Evolutionary conservation across 1,140 invertebrate species (phyloP), one percentile per base, ranked within the genome.

Genomic region (Lepidurus arcticus): DNA sequence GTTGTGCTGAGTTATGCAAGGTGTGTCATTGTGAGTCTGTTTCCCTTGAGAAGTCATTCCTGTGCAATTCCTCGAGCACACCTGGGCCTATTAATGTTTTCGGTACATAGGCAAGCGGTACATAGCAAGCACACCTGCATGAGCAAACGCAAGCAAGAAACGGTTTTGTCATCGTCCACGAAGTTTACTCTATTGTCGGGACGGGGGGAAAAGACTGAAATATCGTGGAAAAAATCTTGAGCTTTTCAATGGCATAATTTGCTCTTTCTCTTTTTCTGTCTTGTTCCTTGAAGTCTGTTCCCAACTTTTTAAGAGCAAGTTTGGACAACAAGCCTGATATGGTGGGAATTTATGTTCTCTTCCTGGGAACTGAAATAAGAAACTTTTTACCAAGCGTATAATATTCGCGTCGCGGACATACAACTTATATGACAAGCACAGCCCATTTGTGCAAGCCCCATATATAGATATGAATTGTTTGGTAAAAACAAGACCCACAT

Each of bases 1-100:
- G 34, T 34, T 34, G 34, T 34, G 34, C 34, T 34, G 34, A 34
- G 34, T 34, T 34, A 4, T 34, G 34, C 34, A 34, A 34, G 34
- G 16, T 7, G 13, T 7, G 53, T 65, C 21, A 16, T 65, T 21
- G 53, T 16, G 34, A 0, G 34, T 34, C 34, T 34, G 34, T 34
- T 34, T 34, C 34, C 34, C 34, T 34, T 34, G 34, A 34, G 34
- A 34, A 34, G 2, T 65, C 7, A 13, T 65, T 65, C 16, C 21
- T 7, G 53, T 65, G 53, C 21, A 65, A 65, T 65, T 65, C 53
- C 53, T 65, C 53, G 3, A n/a, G 53, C 53, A 65, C 53, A 65
- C 53, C 53, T 65, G 53, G 53, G 53, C 53, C 53, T 65, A 65
- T 65, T 65, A 65, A 13, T 13, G 53, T 21, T 65, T 65, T n/a